These are phyloP conservation scores for Cylas formicarius DNA, from an alignment of 1,140 invertebrate genomes.

Conservation along the genomic window DNA sequence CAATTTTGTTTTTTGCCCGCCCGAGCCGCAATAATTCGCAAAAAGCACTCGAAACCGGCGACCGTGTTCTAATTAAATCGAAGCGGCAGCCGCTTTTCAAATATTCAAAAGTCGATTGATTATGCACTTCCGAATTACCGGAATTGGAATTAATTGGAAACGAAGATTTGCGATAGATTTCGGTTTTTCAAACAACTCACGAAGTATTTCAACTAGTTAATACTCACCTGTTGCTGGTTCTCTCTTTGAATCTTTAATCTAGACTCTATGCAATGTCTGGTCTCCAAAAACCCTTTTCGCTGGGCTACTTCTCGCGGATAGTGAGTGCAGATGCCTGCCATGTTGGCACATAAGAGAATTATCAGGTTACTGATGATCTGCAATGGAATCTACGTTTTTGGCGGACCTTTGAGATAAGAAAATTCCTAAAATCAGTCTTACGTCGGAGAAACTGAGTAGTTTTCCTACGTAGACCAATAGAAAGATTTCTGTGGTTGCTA, in stretches of 20 bases:
- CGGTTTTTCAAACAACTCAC: too few species aligned
- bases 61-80: too few species aligned
- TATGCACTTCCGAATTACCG: too few species aligned
- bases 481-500: constrained; percentile 59
- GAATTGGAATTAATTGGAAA: too few species aligned
- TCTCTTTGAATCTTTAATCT: constrained; percentile 85
- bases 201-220: too few species aligned
- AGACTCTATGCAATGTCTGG: constrained; percentile 87
- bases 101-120: too few species aligned
- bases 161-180: too few species aligned
- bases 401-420: neutral
- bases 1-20: too few species aligned
- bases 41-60: too few species aligned
- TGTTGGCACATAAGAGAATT: constrained; percentile 69
- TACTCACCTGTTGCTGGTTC: constrained; percentile 95
- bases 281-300: constrained; percentile 89
- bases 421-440: constrained; percentile 20
- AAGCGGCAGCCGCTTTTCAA: too few species aligned
- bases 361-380: constrained; percentile 49
- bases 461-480: constrained; percentile 36
- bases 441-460: constrained; percentile 26
- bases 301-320: constrained; percentile 86
- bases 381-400: constrained; percentile 5
- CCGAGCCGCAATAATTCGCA: too few species aligned
- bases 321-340: constrained; percentile 86